Evolutionary conservation across 2,797 vertebrate species (phyloP).

Genomic region (Esox lucius): DNA sequence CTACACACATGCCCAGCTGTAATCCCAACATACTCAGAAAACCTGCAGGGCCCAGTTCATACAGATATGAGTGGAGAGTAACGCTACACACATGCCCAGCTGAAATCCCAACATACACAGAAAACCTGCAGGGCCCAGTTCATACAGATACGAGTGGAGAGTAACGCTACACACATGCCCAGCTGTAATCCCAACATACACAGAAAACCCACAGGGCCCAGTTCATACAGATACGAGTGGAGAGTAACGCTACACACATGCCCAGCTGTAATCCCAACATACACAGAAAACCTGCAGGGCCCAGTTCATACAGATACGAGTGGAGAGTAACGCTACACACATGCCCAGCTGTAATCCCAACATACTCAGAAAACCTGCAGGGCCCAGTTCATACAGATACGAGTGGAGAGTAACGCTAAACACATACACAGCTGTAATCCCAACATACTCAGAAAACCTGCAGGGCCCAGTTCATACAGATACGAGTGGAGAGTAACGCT

Average conservation of each 20-base stretch:
- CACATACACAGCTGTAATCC: not conserved
- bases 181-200: not conserved
- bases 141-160: no score
- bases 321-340: not conserved
- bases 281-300: not conserved
- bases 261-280: no score
- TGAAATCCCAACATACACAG: no score
- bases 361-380: no score
- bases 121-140: no score
- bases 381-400: no score
- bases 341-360: not conserved
- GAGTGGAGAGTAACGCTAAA: not conserved
- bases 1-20: no score
- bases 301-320: not conserved
- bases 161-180: not conserved
- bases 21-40: not conserved
- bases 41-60: not conserved
- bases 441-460: conserved; percentile 7
- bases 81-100: not conserved
- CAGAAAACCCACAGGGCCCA: not conserved
- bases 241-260: not conserved
- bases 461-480: not conserved
- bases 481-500: not conserved
- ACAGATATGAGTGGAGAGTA: not conserved
- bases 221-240: not conserved